These are phyloP conservation scores for Leucozona laternaria DNA, from an alignment of 2,888 invertebrate genomes.

Conservation along the genomic window DNA sequence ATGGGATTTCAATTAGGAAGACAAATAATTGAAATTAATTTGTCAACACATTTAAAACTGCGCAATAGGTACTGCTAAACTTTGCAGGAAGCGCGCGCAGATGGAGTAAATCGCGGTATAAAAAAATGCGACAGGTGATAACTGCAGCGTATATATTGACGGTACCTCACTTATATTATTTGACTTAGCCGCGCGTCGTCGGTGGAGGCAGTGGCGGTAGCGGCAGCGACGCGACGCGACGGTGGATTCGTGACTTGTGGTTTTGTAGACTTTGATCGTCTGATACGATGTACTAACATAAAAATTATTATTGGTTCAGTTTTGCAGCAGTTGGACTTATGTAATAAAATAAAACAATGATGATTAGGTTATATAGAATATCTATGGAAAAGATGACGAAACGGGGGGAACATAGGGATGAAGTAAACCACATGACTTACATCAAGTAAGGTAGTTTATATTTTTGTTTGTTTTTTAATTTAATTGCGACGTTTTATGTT, in stretches of 20 bases:
- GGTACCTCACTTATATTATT: slow-evolving; percentile 8
- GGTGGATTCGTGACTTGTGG: slow-evolving; percentile 6
- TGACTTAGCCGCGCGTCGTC: not conserved
- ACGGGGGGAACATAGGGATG: slow-evolving; percentile 4
- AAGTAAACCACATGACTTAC: slow-evolving; percentile 35
- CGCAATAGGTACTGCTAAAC: slow-evolving; percentile 35
- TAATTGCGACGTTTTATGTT: slow-evolving; percentile 16
- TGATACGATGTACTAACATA: slow-evolving; percentile 58
- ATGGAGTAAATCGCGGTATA: slow-evolving; percentile 8
- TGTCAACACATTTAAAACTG: slow-evolving; percentile 39
- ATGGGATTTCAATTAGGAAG: slow-evolving; percentile 40
- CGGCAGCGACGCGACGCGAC: too few relatives aligned
- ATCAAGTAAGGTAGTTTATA: slow-evolving; percentile 8
- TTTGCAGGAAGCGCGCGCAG: slow-evolving; percentile 4
- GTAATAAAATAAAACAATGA: slow-evolving; percentile 33
- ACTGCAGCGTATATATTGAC: slow-evolving; percentile 45
- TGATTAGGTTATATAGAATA: slow-evolving; percentile 1
- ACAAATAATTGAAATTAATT: slow-evolving; percentile 38
- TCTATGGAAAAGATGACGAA: slow-evolving; percentile 4
- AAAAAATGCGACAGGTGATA: slow-evolving; percentile 57
- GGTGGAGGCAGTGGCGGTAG: not conserved
- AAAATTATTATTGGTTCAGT: slow-evolving; percentile 43
- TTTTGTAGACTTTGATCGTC: slow-evolving; percentile 70
- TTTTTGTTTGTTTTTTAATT: not conserved
- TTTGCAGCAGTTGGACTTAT: slow-evolving; percentile 27